Conservation (phyloP, 2,113 vertebrate genomes). For the Anhinga anhinga region DNA sequence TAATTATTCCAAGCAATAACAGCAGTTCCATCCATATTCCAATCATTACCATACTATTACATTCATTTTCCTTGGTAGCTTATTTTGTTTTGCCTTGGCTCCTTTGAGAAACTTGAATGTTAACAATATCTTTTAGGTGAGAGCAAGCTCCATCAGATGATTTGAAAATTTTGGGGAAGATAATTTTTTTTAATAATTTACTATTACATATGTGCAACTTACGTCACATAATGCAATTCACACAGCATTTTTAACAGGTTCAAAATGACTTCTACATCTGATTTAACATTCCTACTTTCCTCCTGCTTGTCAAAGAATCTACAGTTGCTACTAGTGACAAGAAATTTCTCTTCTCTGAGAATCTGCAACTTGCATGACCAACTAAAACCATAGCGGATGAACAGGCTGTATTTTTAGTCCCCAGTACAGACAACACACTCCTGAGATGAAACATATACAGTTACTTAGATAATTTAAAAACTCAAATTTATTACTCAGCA, state of each 20-base stretch:
- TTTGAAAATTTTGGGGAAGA: background rate
- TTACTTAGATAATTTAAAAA: background rate
- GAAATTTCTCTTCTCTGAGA: background rate
- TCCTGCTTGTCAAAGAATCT: background rate
- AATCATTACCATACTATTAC: background rate
- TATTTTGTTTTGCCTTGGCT: background rate
- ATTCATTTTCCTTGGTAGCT: background rate
- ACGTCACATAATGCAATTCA: background rate
- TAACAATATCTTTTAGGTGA: background rate
- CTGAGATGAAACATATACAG: background rate
- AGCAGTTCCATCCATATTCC: background rate
- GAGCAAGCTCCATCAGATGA: background rate
- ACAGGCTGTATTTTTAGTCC: background rate
- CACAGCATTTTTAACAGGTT: background rate
- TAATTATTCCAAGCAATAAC: background rate
- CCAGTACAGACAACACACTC: background rate
- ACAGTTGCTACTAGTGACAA: background rate
- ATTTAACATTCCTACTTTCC: background rate
- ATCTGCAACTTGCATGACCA: background rate
- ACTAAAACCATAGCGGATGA: background rate
- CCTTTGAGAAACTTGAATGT: background rate
- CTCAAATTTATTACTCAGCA: background rate
- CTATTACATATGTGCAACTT: background rate
- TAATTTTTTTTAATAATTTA: background rate
- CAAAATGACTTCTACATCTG: background rate